Evolutionary conservation across 2,113 vertebrate species (phyloP).

Genomic region (Oophaga pumilio): DNA sequence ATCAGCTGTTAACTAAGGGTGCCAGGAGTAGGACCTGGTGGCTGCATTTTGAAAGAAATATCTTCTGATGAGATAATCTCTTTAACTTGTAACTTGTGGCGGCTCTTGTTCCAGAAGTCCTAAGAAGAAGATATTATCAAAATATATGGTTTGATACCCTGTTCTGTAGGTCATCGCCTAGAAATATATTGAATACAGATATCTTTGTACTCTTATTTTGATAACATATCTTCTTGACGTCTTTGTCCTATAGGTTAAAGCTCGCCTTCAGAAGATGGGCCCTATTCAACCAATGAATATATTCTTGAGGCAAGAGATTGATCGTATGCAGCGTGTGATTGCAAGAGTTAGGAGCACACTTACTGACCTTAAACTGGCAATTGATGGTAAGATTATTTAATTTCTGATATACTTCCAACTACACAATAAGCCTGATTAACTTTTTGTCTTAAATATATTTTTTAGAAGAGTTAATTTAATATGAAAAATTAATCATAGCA

Average conservation of each 20-base stretch:
- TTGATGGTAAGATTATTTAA: conserved; percentile 72
- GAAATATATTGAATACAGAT: not conserved
- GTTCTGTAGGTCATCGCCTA: not conserved
- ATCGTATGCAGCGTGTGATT: conserved; percentile 80
- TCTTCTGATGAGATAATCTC: too few species aligned
- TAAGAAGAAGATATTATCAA: not conserved
- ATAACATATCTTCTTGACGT: not conserved
- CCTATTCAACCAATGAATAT: conserved; percentile 79
- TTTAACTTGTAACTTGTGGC: not conserved
- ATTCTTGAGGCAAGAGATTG: conserved; percentile 82
- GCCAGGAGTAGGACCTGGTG: too few species aligned
- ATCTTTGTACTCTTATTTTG: not conserved
- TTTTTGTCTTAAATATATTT: not conserved
- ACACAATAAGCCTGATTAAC: not conserved
- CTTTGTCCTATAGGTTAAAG: conserved; percentile 72
- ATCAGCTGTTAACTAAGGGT: too few species aligned
- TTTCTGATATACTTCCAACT: not conserved
- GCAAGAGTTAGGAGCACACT: conserved; percentile 74
- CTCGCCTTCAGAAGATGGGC: conserved; percentile 79
- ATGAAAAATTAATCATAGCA: not conserved
- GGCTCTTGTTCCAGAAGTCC: not conserved
- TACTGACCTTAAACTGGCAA: conserved; percentile 79
- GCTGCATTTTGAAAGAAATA: too few species aligned
- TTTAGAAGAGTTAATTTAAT: not conserved
- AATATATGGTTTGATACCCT: not conserved